Conservation (phyloP, 2,797 vertebrate species). For the Trachurus trachurus region DNA sequence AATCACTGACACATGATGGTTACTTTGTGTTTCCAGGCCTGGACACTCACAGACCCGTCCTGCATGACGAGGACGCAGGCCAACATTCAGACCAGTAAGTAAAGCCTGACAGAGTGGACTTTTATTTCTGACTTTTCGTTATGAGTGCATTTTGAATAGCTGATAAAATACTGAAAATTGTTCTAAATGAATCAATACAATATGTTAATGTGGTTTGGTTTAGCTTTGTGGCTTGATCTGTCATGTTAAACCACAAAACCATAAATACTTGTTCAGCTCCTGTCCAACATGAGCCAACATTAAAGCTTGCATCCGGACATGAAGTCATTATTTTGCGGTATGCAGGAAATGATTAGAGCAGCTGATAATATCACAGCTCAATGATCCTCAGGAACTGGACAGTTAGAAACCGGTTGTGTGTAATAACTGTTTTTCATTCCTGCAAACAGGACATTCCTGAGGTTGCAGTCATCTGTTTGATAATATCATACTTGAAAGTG, state of each 20-base stretch:
- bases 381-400: slow-evolving; percentile 18
- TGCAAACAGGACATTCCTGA: not conserved
- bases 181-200: too few species aligned
- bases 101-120: not conserved
- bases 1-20: slow-evolving; percentile 11
- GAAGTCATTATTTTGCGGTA: slow-evolving; percentile 19
- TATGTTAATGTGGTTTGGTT: not conserved
- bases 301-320: not conserved
- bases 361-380: slow-evolving; percentile 25
- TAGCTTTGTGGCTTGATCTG: not conserved
- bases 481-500: not conserved
- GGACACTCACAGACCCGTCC: slow-evolving; percentile 4
- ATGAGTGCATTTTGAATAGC: not conserved
- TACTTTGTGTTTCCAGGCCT: slow-evolving; percentile 51
- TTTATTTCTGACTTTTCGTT: not conserved
- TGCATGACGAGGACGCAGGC: slow-evolving; percentile 15
- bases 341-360: slow-evolving; percentile 37
- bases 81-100: slow-evolving; percentile 59
- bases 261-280: not conserved
- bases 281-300: not conserved
- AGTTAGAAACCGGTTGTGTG: slow-evolving; percentile 14
- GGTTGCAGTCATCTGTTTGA: not conserved
- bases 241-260: not conserved
- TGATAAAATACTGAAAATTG: not conserved
- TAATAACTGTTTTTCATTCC: slow-evolving; percentile 15